phyloP scores from a whole-genome alignment of 2,888 invertebrate species.

The Lithosia quadra region DNA sequence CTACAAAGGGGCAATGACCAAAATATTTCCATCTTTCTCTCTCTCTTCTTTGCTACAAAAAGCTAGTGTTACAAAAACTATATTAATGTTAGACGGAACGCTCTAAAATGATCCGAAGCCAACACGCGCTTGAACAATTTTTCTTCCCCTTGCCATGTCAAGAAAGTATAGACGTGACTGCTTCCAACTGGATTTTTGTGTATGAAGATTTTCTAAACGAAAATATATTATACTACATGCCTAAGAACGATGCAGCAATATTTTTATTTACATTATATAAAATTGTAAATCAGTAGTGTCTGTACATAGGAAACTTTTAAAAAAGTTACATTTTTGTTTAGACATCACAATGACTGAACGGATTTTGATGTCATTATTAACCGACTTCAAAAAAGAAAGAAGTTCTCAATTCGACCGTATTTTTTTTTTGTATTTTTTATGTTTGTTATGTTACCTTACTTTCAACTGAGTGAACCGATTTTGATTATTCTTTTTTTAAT shows the following conservation, averaged over 20 bases:
- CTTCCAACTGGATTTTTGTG: background rate
- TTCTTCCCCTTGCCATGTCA: background rate
- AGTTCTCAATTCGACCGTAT: no score
- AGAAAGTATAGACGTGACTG: background rate
- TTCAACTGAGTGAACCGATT: no score
- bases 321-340: no score
- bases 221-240: background rate
- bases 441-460: no score
- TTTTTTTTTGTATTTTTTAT: no score
- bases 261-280: background rate
- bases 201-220: background rate
- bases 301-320: background rate
- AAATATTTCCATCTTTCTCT: no score
- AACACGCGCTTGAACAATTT: constrained; percentile 10
- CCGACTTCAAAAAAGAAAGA: no score
- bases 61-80: background rate
- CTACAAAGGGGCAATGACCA: no score
- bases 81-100: background rate
- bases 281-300: background rate
- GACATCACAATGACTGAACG: no score
- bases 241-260: background rate
- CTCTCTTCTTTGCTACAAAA: background rate
- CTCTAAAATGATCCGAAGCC: background rate
- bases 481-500: no score
- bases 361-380: no score